Percentiles rank a stretch among this genome's conserved stretches.
Conservation (phyloP, 64 coral and sea anemone genomes). For the Stichodactyla mertensii region DNA sequence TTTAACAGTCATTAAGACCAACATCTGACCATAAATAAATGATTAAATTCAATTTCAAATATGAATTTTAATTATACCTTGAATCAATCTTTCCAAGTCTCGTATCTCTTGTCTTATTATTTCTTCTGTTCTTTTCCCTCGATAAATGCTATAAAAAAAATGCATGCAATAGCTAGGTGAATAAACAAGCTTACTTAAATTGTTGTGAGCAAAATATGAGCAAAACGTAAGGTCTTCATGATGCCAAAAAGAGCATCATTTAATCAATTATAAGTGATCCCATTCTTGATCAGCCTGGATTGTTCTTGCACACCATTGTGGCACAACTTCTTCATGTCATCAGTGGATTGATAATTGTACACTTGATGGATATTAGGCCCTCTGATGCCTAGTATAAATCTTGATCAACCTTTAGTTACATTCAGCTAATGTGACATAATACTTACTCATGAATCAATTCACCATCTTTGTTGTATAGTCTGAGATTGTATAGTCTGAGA, state of each 20-base stretch:
- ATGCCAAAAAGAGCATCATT: neutral
- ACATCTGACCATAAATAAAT: too few species aligned
- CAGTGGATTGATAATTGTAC: too few species aligned
- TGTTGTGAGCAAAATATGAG: neutral
- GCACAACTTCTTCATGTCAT: too few species aligned
- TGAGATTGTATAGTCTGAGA: conserved; percentile 40
- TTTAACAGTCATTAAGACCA: too few species aligned
- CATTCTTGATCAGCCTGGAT: too few species aligned
- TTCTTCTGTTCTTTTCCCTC: conserved; percentile 41
- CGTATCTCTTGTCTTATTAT: conserved; percentile 62
- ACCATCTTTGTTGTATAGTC: conserved; percentile 40
- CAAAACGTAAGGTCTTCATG: neutral
- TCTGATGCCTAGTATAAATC: too few species aligned
- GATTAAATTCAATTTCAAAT: neutral
- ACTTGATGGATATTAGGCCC: too few species aligned
- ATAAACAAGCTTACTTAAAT: too few species aligned
- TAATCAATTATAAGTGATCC: too few species aligned
- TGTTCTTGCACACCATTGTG: too few species aligned
- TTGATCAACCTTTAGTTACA: too few species aligned
- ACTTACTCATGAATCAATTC: conserved; percentile 53
- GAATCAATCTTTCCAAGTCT: conserved; percentile 56
- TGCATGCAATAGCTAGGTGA: neutral
- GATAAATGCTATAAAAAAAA: conserved; percentile 10
- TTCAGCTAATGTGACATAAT: too few species aligned
- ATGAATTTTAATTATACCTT: neutral